phyloP scores from a whole-genome alignment of 1,140 invertebrate species.

The Apis dorsata region DNA sequence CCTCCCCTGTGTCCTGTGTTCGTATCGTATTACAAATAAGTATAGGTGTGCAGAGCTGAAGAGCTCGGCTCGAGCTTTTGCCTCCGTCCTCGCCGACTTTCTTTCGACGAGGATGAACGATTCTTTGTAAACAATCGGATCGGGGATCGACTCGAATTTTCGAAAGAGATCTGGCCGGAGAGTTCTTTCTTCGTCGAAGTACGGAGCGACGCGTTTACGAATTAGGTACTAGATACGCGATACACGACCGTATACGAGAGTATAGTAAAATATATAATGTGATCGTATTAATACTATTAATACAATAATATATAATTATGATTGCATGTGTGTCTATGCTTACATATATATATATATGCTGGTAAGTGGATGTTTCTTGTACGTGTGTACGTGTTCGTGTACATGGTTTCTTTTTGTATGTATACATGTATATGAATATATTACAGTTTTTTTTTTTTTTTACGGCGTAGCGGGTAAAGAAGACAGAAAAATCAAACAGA shows the following conservation, averaged over 20 bases:
- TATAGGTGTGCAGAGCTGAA: neutral
- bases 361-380: slow-evolving; percentile 33
- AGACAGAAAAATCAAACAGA: slow-evolving; percentile 54
- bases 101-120: no score
- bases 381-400: neutral
- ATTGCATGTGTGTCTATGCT: slow-evolving; percentile 48
- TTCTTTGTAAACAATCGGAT: neutral
- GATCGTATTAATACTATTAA: slow-evolving; percentile 60
- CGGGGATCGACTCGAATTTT: slow-evolving; percentile 6
- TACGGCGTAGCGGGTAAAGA: slow-evolving; percentile 54
- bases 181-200: slow-evolving; percentile 6
- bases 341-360: slow-evolving; percentile 49
- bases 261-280: slow-evolving; percentile 68
- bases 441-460: slow-evolving; percentile 50
- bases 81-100: neutral
- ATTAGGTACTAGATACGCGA: slow-evolving; percentile 44
- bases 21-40: slow-evolving; percentile 15
- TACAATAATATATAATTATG: slow-evolving; percentile 63
- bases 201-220: slow-evolving; percentile 33
- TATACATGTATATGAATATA: slow-evolving; percentile 67
- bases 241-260: slow-evolving; percentile 53
- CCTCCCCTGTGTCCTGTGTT: neutral
- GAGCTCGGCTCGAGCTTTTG: neutral
- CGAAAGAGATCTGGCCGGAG: slow-evolving; percentile 33
- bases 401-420: slow-evolving; percentile 30